Conservation (phyloP, 2,888 invertebrate species). For the Caenorhabditis sp. region DNA sequence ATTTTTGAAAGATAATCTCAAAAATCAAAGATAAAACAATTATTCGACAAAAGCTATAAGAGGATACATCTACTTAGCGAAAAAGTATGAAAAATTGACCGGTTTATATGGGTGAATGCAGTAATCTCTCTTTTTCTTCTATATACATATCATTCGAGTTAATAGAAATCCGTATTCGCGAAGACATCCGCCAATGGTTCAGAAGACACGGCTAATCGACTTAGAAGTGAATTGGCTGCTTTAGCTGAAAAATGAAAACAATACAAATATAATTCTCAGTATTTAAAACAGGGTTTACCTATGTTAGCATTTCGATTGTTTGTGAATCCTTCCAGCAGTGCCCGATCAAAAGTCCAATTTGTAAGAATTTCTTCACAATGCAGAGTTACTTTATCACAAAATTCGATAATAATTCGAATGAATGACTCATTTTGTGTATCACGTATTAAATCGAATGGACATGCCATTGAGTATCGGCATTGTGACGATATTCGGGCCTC, state of each 20-base stretch:
- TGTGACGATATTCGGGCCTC: background rate
- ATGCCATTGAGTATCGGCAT: conserved; percentile 4
- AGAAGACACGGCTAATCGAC: conserved; percentile 2
- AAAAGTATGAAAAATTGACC: background rate
- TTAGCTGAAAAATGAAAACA: too few relatives aligned
- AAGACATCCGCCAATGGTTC: conserved; percentile 17
- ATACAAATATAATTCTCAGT: too few relatives aligned
- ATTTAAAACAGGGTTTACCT: too few relatives aligned
- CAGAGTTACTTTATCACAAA: conserved; percentile 20
- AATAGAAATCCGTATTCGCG: conserved; percentile 14
- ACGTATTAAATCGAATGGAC: conserved; percentile 21
- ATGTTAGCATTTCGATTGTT: conserved; percentile 30
- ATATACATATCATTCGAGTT: background rate
- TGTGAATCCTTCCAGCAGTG: conserved; percentile 17
- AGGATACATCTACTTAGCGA: background rate
- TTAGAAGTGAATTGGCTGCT: conserved; percentile 11
- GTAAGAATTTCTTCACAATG: conserved; percentile 17
- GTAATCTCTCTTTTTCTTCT: background rate
- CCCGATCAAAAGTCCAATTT: conserved; percentile 20
- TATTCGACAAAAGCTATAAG: background rate
- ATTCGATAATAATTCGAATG: conserved; percentile 9
- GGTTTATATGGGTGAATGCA: background rate
- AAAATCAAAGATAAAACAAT: background rate
- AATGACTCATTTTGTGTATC: conserved; percentile 15
- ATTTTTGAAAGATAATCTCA: background rate